A percentile compares a stretch with the other conserved stretches of the same genome.
These are phyloP conservation scores for Hylia prasina DNA, from an alignment of 2,113 vertebrate genomes.

Conservation along the genomic window DNA sequence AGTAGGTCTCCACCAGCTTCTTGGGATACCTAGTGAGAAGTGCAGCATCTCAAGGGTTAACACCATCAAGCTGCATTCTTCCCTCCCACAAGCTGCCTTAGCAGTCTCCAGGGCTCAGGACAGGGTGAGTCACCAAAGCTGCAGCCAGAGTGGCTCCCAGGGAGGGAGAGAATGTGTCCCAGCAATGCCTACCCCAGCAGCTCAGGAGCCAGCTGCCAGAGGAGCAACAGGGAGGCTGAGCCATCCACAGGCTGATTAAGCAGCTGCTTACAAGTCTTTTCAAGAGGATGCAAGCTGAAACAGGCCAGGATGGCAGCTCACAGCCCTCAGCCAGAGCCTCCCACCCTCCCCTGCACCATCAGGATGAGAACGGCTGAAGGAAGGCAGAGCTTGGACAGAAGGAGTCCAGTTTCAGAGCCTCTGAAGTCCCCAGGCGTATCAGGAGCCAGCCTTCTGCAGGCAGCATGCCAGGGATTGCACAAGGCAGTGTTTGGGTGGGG, in stretches of 20 bases:
- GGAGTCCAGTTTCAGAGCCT: not conserved
- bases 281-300: conserved; percentile 23
- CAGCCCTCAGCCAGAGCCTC: not conserved
- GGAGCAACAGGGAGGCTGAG: conserved; percentile 18
- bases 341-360: not conserved
- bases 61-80: not conserved
- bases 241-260: conserved; percentile 2
- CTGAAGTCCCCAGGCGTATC: not conserved
- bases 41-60: not conserved
- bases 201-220: not conserved
- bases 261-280: not conserved
- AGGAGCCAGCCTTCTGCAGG: not conserved
- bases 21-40: conserved; percentile 86
- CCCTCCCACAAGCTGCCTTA: conserved; percentile 17
- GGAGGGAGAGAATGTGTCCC: conserved; percentile 34
- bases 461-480: conserved; percentile 15
- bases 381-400: not conserved
- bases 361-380: not conserved
- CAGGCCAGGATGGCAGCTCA: not conserved
- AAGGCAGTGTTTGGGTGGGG: conserved; percentile 48
- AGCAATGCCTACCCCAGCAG: conserved; percentile 36
- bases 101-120: conserved; percentile 36
- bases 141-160: conserved; percentile 21
- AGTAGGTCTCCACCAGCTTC: conserved; percentile 98
- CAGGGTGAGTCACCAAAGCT: conserved; percentile 35